Evolutionary conservation across 1,140 invertebrate genomes (phyloP), one percentile per base, ranked within the genome.

Genomic region (Heliconius nattereri): DNA sequence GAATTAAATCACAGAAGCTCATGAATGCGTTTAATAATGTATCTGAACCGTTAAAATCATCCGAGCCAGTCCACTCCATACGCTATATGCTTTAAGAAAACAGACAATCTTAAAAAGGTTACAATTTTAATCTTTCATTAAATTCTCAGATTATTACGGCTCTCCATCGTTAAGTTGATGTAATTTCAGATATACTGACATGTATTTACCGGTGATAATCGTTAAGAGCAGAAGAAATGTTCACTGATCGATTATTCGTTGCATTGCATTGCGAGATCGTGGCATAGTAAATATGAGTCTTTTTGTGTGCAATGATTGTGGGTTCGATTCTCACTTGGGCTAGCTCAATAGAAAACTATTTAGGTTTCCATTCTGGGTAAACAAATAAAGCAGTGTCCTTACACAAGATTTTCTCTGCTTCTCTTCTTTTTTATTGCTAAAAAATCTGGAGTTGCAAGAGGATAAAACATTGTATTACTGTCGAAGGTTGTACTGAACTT

Each of bases 21-120:
- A 85, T 83, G 79, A 76, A 79, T 74, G 74, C 78, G 78, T 82
- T 85, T 90, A 90, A 90, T 91, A 88, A 91, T 87, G 86, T 85
- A 85, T 86, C 84, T 81, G 86, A 89, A 91, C 90, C 88, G 85
- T 45, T 35, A 79, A 83, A 60, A 40, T 71, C 57, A 60, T 26
- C 7, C 19, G 19, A 5, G 23, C 57, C n/a, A 60, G 9, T 11
- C 23, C 3, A 20, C 29, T 1, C 26, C 29, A 66, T 16, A 16
- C 20, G n/a, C n/a, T 23, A 23, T n/a, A 57, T 7, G 13, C 19
- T 20, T 19, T 19, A 52, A 7, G 23, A 66, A 26, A 66, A 66
- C 29, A 9, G 29, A 29, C 9, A 66, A 66, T 3, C 3, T 29
- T 66, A 26, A 29, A 16, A 66, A 29, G 26, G 23, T 66, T 66